Percentiles rank a stretch among this genome's conserved stretches.
phyloP scores from a whole-genome alignment of 2,888 invertebrate species.

The Drepana falcataria region DNA sequence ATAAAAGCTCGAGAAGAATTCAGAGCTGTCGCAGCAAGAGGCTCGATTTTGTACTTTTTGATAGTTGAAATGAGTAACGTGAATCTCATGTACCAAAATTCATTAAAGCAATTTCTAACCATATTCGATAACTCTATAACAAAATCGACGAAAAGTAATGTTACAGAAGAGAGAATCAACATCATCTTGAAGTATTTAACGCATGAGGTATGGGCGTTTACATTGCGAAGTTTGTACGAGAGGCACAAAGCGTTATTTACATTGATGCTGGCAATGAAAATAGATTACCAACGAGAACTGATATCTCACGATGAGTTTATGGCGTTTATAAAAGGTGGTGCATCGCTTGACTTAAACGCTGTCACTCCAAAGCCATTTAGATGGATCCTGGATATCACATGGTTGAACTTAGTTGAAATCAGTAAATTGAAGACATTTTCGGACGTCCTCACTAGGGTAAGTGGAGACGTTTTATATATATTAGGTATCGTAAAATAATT shows the following conservation, averaged over 20 bases:
- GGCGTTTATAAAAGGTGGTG: conserved; percentile 97
- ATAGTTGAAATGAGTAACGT: conserved; percentile 99
- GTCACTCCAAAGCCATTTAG: conserved; percentile 94
- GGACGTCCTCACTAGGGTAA: conserved; percentile 87
- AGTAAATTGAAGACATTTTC: conserved; percentile 89
- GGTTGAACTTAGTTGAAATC: conserved; percentile 96
- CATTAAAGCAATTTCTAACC: conserved; percentile 94
- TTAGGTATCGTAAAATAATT: no score
- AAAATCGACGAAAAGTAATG: conserved; percentile 90
- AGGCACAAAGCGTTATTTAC: conserved; percentile 95
- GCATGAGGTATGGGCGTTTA: conserved; percentile 95
- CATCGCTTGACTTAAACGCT: conserved; percentile 94
- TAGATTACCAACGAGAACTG: conserved; percentile 89
- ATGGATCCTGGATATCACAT: conserved; percentile 97
- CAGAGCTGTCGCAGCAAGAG: conserved; percentile 94
- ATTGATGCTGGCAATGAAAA: conserved; percentile 95
- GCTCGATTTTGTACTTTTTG: conserved; percentile 95
- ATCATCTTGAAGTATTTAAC: conserved; percentile 94
- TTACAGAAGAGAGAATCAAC: conserved; percentile 91
- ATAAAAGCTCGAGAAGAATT: conserved; percentile 96
- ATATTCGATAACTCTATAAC: conserved; percentile 96
- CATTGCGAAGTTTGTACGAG: conserved; percentile 94
- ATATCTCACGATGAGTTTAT: conserved; percentile 95
- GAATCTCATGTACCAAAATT: conserved; percentile 98
- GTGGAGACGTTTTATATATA: conserved; percentile 5